phyloP scores from a whole-genome alignment of 2,888 invertebrate species.

The Rapana venosa region DNA sequence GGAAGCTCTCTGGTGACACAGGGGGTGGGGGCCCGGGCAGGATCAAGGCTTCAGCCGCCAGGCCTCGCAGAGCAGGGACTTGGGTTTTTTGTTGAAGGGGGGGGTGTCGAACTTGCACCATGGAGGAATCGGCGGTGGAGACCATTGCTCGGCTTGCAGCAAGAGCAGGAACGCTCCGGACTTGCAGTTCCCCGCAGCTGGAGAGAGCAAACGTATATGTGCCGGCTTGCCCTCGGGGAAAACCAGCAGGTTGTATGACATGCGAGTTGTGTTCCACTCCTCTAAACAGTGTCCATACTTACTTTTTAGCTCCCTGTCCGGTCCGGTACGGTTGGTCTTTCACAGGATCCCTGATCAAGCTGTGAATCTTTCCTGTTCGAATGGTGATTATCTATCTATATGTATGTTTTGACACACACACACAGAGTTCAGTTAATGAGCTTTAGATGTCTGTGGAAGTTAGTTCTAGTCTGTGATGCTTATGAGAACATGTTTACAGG shows the following conservation, averaged over 20 bases:
- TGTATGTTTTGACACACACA: too few relatives aligned
- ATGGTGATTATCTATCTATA: too few relatives aligned
- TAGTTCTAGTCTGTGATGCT: too few relatives aligned
- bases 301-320: constrained; percentile 21
- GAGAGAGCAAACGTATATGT: constrained; percentile 43
- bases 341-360: too few relatives aligned
- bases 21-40: not conserved
- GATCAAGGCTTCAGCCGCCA: constrained; percentile 12
- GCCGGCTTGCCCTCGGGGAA: constrained; percentile 40
- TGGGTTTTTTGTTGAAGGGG: constrained; percentile 36
- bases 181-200: constrained; percentile 29
- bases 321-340: not conserved
- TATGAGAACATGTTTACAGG: too few relatives aligned
- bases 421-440: too few relatives aligned
- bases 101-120: constrained; percentile 44
- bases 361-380: too few relatives aligned
- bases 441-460: too few relatives aligned
- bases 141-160: constrained; percentile 44
- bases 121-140: constrained; percentile 39
- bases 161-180: constrained; percentile 44
- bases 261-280: constrained; percentile 18
- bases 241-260: not conserved
- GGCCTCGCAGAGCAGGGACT: constrained; percentile 47
- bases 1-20: constrained; percentile 6
- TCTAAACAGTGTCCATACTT: constrained; percentile 32